Evolutionary conservation across 2,797 vertebrate genomes (phyloP), one percentile per base, ranked within the genome.

Genomic region (Urosaurus nigricauda): DNA sequence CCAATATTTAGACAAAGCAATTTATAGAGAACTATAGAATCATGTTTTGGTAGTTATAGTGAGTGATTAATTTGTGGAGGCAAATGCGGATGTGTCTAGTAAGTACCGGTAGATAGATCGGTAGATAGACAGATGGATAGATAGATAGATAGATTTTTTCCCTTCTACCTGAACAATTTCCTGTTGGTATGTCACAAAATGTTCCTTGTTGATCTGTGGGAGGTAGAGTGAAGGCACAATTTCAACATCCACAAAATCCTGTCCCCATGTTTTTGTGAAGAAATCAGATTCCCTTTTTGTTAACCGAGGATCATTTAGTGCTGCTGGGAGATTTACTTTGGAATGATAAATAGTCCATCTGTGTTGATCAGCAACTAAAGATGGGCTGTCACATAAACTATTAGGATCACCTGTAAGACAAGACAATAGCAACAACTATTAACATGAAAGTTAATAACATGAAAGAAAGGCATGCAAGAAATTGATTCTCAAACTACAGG

Each of bases 251-350:
- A 98, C 96, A 94, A 99, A 99, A 97, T 99, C 98, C 96, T 98
- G 96, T 92, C 99, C 99, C 99, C 99, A 99, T 70, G 98, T 98
- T 96, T 99, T 99, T 94, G 99, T 99, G 97, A 99, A 99, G 94
- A 99, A 99, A 97, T 99, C 99, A 0, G 98, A 99, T 97, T 99
- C 99, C 94, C 99, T 97, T 96, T 99, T 99, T 96, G 98, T 97
- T 84, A 99, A 98, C 78, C 98, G 97, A 83, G 99, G 99, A 96
- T 99, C 99, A 89, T 99, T 99, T 92, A 99, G 97, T 75, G 98
- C 99, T 65, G 99, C 99, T 70, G 99, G 98, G 79, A 99, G 98
- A 96, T 99, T 99, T 92, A 99, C 99, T 98, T 98, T 99, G 63
- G 99, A 99, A 97, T 98, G 98, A 97, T 98, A 99, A 93, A 99